Evolutionary conservation across 2,113 vertebrate genomes (phyloP).

Genomic region (Herpailurus yagouaroundi): DNA sequence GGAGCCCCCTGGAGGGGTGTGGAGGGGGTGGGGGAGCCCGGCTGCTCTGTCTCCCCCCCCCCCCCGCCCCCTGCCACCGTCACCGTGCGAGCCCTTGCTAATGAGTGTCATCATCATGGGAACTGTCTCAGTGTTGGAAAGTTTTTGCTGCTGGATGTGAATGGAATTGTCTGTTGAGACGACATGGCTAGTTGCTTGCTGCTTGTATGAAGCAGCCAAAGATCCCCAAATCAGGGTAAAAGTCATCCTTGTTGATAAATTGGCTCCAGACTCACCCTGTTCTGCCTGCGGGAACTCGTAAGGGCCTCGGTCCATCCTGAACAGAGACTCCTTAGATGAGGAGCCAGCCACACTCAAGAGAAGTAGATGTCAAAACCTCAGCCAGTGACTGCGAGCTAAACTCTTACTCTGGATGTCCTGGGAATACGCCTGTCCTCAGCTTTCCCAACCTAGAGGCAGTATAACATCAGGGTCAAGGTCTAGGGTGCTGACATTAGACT

Average conservation of each 20-base stretch:
- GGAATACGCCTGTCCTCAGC: not conserved
- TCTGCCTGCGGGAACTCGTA: not conserved
- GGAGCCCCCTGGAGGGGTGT: accelerated
- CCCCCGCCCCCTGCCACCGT: no score
- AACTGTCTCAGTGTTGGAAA: not conserved
- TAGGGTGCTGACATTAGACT: not conserved
- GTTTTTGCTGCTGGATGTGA: not conserved
- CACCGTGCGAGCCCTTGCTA: not conserved
- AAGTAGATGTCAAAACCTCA: constrained; percentile 1
- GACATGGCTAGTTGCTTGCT: not conserved
- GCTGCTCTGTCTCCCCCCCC: not conserved
- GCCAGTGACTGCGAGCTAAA: not conserved
- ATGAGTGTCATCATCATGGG: not conserved
- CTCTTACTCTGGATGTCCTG: not conserved
- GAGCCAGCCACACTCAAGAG: not conserved
- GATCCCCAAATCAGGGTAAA: not conserved
- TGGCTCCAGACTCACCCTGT: not conserved
- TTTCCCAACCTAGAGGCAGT: not conserved
- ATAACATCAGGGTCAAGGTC: not conserved
- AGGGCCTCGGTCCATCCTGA: not conserved
- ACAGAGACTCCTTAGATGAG: not conserved
- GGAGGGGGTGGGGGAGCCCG: accelerated
- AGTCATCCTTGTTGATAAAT: not conserved
- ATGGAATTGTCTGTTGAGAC: not conserved
- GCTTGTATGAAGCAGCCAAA: not conserved